Percentiles rank a stretch among this genome's conserved stretches.
Evolutionary conservation across 2,113 vertebrate species (phyloP).

Genomic region (Thymallus thymallus): DNA sequence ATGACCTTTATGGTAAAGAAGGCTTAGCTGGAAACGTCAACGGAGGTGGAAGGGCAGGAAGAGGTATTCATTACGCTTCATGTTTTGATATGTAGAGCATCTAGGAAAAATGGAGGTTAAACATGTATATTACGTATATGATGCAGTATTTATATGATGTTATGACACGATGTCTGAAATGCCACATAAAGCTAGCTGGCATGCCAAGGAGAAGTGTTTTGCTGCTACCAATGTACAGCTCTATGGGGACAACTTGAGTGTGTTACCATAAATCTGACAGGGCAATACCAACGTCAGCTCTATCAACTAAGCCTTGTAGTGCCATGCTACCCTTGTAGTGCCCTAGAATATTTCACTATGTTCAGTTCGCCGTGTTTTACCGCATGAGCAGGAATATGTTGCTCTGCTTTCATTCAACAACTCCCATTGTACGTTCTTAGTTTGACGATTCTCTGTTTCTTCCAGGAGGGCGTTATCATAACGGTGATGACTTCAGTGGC

Average conservation of each 20-base stretch:
- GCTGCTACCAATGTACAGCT: background rate
- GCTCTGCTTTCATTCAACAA: background rate
- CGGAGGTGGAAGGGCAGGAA: conserved; percentile 38
- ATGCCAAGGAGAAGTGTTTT: background rate
- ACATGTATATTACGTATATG: too few species aligned
- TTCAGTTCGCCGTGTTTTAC: too few species aligned
- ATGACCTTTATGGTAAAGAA: conserved; percentile 92
- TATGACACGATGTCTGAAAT: too few species aligned
- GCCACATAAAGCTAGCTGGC: background rate
- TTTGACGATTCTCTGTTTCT: conserved; percentile 1
- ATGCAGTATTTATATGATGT: too few species aligned
- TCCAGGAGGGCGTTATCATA: conserved; percentile 74
- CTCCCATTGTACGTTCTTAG: too few species aligned
- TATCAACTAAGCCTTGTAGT: background rate
- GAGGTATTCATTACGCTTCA: background rate
- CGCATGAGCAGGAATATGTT: background rate
- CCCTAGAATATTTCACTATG: background rate
- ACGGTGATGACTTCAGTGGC: conserved; percentile 65
- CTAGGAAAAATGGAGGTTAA: background rate
- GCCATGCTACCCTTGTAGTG: background rate
- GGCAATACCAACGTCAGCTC: too few species aligned
- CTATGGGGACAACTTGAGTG: background rate
- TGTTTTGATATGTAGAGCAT: background rate
- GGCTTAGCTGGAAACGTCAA: conserved; percentile 79
- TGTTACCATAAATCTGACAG: background rate